Base-by-base conservation (phyloP, 1,140 invertebrate species). In the Caenorhabditis inopinata region DNA sequence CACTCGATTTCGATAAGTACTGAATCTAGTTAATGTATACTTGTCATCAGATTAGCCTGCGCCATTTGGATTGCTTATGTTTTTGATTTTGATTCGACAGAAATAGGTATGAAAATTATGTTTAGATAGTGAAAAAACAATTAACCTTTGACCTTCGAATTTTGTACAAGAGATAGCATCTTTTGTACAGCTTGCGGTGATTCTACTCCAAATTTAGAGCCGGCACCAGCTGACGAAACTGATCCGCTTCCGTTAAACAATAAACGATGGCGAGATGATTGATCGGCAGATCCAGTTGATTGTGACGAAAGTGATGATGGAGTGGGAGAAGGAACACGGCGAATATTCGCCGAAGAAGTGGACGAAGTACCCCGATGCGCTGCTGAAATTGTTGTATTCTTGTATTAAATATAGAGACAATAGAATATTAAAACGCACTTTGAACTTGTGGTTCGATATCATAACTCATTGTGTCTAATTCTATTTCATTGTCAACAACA, bases 101-200 rank as follows among this genome's bases (percentile, higher is more conserved):
- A n/a, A n/a, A n/a, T n/a, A n/a, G n/a, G n/a, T n/a, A n/a, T 42
- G 38, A 42, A 42, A 42, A 42, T 42, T 42, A n/a, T n/a, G n/a
- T n/a, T n/a, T n/a, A n/a, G 38, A 7, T 42, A 23, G 3, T 23
- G 18, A 51, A 51, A 23, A 47, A 35, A 23, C 14, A 74, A 2
- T 27, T 23, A 12, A 80, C 79, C 73, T 76, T 80, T 75, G 4
- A 80, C 48, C 47, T 48, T 80, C 5, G 79, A 76, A 27, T 48
- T 48, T 96, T 97, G 76, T 92, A 93, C 25, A 92, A 98, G 90
- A 1, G 95, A 93, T 78, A 97, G 90, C 87, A 97, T 92, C 88
- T 97, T 97, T 82, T 95, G 92, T 4, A 97, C 94, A 1, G 95
- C 94, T 90, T 97, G 95, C 3, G 96, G 96, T 27, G 95, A 97